A percentile compares a stretch with the other conserved stretches of the same genome.
These are phyloP conservation scores for Cordilura impudica DNA, from an alignment of 2,888 invertebrate species.

Conservation along the genomic window DNA sequence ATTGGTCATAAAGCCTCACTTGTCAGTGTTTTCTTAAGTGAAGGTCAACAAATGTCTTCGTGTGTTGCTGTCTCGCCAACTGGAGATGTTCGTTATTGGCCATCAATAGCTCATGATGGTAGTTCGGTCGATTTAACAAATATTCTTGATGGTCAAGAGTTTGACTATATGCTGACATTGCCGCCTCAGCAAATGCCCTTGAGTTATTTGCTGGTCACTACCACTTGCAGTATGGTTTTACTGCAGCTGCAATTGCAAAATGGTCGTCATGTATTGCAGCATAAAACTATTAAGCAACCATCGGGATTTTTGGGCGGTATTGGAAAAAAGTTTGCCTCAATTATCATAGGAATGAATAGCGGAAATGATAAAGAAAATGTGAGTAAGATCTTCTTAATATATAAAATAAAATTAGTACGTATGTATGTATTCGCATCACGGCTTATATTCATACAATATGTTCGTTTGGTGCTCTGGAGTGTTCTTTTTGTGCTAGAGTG, in stretches of 20 bases:
- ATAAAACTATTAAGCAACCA: conserved; percentile 85
- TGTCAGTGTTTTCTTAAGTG: conserved; percentile 84
- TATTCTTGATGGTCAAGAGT: conserved; percentile 93
- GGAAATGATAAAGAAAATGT: conserved; percentile 76
- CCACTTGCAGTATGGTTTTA: conserved; percentile 91
- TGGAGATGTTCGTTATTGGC: conserved; percentile 94
- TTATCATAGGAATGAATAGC: conserved; percentile 77
- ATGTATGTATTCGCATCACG: no score
- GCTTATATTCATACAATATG: no score
- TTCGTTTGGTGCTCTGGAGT: no score
- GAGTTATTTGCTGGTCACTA: conserved; percentile 92
- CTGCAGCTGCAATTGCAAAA: conserved; percentile 82
- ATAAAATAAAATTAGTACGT: no score
- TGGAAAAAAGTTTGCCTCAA: conserved; percentile 81
- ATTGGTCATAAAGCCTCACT: conserved; percentile 93
- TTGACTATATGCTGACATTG: conserved; percentile 85
- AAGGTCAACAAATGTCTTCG: conserved; percentile 84
- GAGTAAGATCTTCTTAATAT: conserved; percentile 36
- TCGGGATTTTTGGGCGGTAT: conserved; percentile 93
- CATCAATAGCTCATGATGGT: conserved; percentile 91
- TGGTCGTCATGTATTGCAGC: conserved; percentile 84
- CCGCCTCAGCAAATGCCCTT: conserved; percentile 80
- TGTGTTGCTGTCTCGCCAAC: conserved; percentile 96
- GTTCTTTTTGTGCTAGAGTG: no score
- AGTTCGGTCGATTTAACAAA: conserved; percentile 90